Base-by-base conservation (phyloP, 1,140 invertebrate species). In the Sitophilus oryzae region DNA sequence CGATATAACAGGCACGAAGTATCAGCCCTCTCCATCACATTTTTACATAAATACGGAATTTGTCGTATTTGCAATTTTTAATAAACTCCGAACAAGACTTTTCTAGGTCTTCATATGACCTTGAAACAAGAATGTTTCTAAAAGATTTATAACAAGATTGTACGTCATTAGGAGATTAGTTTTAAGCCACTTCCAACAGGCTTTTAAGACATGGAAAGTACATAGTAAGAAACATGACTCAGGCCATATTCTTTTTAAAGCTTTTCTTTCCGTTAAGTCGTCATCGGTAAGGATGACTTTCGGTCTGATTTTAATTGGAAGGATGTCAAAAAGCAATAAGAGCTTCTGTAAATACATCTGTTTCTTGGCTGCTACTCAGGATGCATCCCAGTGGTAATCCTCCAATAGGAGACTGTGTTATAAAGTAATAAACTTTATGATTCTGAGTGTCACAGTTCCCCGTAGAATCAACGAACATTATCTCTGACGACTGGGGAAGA, bases 351-450 rank as follows among this genome's bases (percentile, higher is more conserved):
- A n/a, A n/a, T n/a, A n/a, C n/a, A n/a, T n/a, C n/a, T n/a, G n/a
- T n/a, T n/a, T n/a, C n/a, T n/a, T n/a, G n/a, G n/a, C n/a, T n/a
- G n/a, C n/a, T n/a, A n/a, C n/a, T n/a, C n/a, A n/a, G n/a, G n/a
- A n/a, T n/a, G n/a, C n/a, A n/a, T n/a, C n/a, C n/a, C n/a, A n/a
- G n/a, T n/a, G n/a, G n/a, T n/a, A n/a, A n/a, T n/a, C n/a, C 48
- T 15, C 42, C 51, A 5, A 19, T 11, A 25, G 52, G 19, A 1
- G 53, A 56, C 20, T 56, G 45, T 4, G 46, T 49, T 5, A 35
- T 37, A 49, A 47, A 56, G 15, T 49, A 56, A 49, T 48, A 49
- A 14, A 56, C 9, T 42, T 56, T 49, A 42, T 56, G 53, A 18
- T 49, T 43, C 18, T 56, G 22, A 25, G 41, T 37, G 42, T 56